Conservation (phyloP, 37 sponge, comb jelly and placozoan species). For the Lycopodina hypogea region DNA sequence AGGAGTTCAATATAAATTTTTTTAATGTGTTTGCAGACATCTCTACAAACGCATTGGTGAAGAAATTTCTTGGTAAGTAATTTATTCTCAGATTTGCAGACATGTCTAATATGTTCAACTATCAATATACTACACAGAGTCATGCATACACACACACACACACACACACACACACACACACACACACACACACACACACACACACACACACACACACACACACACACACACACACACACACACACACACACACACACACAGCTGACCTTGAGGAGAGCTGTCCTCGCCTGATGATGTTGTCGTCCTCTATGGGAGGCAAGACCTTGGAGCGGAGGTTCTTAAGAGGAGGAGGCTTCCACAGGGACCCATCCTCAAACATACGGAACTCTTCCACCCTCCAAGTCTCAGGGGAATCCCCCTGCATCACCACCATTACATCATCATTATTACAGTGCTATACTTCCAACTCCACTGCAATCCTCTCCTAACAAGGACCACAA, state of each 20-base stretch:
- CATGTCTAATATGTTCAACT: too few relatives aligned
- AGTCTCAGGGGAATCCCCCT: constrained; percentile 95
- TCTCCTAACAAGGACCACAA: neutral
- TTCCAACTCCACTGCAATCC: neutral
- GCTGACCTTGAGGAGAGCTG: constrained; percentile 71
- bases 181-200: neutral
- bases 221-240: neutral
- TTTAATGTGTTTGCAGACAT: too few relatives aligned
- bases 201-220: neutral
- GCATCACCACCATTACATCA: neutral
- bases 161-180: neutral
- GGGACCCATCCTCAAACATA: constrained; percentile 94
- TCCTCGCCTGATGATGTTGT: constrained; percentile 74
- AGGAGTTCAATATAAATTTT: too few relatives aligned
- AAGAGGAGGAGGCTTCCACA: constrained; percentile 96
- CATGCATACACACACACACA: neutral
- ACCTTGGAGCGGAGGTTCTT: constrained; percentile 66
- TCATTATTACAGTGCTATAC: neutral
- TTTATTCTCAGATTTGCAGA: too few relatives aligned
- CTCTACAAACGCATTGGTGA: too few relatives aligned
- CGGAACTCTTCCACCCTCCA: constrained; percentile 94
- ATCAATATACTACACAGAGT: too few relatives aligned
- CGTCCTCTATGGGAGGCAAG: constrained; percentile 57
- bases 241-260: neutral
- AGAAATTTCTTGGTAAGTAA: too few relatives aligned